Evolutionary conservation across 2,113 vertebrate genomes (phyloP).

Genomic region (Neoarius graeffei): DNA sequence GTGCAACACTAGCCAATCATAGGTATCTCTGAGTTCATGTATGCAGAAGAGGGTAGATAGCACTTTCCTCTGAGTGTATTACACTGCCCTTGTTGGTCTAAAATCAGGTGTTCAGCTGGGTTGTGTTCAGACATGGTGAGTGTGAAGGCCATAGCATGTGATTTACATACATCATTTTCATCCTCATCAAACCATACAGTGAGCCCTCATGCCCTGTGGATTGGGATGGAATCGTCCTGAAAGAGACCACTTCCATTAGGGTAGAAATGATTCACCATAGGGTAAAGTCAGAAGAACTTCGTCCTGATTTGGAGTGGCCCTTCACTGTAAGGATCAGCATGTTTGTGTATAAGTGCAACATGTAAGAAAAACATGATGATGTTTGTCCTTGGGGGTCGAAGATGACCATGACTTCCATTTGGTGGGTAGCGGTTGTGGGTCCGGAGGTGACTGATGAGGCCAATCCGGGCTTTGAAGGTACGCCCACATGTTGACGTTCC

Average conservation of each 20-base stretch:
- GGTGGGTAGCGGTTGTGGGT: too few relatives aligned
- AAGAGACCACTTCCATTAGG: not conserved
- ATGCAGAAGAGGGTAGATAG: not conserved
- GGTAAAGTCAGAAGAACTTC: not conserved
- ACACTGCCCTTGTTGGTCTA: not conserved
- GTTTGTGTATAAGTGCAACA: not conserved
- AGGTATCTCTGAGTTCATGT: not conserved
- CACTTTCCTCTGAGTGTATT: not conserved
- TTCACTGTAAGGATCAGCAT: not conserved
- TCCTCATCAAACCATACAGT: not conserved
- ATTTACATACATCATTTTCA: not conserved
- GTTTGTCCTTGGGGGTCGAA: too few relatives aligned
- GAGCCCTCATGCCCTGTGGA: not conserved
- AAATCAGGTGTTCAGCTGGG: not conserved
- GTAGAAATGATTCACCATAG: not conserved
- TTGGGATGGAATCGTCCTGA: not conserved
- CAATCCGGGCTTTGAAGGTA: too few relatives aligned
- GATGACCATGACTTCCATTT: too few relatives aligned
- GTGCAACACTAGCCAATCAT: not conserved
- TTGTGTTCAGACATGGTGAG: not conserved
- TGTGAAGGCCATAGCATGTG: not conserved
- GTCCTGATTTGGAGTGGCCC: not conserved
- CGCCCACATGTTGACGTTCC: too few relatives aligned
- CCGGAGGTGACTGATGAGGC: too few relatives aligned
- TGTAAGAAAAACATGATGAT: too few relatives aligned